Conservation (phyloP, 2,797 vertebrate genomes). For the Squalus acanthias region DNA sequence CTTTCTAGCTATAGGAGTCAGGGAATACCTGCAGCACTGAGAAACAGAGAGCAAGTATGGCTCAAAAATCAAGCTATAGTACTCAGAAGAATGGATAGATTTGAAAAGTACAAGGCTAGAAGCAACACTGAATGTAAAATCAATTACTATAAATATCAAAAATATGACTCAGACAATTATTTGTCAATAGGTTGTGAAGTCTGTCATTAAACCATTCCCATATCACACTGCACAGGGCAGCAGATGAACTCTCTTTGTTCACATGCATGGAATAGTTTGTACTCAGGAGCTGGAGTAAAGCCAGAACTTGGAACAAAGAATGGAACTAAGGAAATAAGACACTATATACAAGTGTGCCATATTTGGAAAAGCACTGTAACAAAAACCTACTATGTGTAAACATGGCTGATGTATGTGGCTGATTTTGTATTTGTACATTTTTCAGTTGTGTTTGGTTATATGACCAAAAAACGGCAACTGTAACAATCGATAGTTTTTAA, state of each 20-base stretch:
- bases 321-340: slow-evolving; percentile 7
- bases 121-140: neutral
- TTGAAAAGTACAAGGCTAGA: neutral
- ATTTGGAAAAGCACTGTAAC: neutral
- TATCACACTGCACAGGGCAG: neutral
- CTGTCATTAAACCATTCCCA: neutral
- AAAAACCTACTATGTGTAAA: neutral
- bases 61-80: neutral
- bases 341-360: neutral
- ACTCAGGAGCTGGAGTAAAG: neutral
- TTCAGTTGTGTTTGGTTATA: neutral
- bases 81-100: neutral
- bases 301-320: neutral
- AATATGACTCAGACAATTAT: neutral
- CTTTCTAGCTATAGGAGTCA: no score
- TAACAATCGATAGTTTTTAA: neutral
- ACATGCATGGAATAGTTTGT: neutral
- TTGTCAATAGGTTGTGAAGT: neutral
- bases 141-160: neutral
- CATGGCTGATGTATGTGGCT: neutral
- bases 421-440: neutral
- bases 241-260: neutral
- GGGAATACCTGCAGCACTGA: no score
- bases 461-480: neutral
- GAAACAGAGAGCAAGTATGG: neutral